These are phyloP conservation scores for Bostrychus sinensis DNA, from an alignment of 2,113 vertebrate genomes.

Conservation along the genomic window DNA sequence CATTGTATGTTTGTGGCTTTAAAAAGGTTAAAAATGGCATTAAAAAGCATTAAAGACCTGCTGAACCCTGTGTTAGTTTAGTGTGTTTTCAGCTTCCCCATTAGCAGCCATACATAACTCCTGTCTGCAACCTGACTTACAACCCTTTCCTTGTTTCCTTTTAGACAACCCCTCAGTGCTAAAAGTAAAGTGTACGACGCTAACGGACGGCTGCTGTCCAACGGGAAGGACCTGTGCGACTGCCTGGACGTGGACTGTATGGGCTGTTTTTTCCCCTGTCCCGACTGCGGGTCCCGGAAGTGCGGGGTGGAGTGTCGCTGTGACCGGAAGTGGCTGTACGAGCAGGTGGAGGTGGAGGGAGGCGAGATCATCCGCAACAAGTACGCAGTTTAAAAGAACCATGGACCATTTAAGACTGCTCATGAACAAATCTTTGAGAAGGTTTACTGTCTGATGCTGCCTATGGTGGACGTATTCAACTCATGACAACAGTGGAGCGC, in stretches of 20 bases:
- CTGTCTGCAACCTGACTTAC: too few relatives aligned
- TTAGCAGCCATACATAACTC: not conserved
- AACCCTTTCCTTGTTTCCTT: not conserved
- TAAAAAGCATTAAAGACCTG: too few relatives aligned
- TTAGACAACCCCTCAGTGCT: conserved; percentile 84
- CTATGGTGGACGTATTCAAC: not conserved
- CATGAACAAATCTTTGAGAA: not conserved
- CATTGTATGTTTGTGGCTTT: too few relatives aligned
- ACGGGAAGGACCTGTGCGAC: conserved; percentile 92
- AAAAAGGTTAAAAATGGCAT: too few relatives aligned
- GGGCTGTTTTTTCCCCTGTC: conserved; percentile 96
- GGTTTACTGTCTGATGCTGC: not conserved
- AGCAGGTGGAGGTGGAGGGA: conserved; percentile 96
- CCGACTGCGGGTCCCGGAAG: conserved; percentile 89
- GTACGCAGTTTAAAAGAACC: conserved; percentile 76
- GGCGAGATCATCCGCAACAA: conserved; percentile 95
- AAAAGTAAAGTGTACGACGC: conserved; percentile 94
- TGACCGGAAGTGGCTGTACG: conserved; percentile 97
- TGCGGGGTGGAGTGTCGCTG: conserved; percentile 95
- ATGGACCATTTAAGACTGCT: not conserved
- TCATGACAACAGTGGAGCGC: too few relatives aligned
- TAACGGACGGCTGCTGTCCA: conserved; percentile 89
- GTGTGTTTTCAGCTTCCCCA: not conserved
- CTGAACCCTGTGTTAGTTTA: too few relatives aligned
- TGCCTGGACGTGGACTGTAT: conserved; percentile 94